Conservation (phyloP, 1,140 invertebrate species). For the Lutraria rhynchaena region DNA sequence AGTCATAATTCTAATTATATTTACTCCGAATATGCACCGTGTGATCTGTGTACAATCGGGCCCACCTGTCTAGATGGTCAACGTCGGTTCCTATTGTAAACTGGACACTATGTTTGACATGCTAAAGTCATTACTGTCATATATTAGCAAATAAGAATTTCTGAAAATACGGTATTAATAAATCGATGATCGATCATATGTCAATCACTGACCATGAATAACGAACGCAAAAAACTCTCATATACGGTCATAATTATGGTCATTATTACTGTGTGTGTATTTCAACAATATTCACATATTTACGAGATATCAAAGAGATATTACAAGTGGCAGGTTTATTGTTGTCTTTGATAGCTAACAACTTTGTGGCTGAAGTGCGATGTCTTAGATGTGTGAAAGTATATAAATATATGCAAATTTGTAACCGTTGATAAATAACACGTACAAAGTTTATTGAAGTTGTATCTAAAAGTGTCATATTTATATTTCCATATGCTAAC, state of each 20-base stretch:
- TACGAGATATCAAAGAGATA: too few species aligned
- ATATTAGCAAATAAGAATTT: slow-evolving; percentile 6
- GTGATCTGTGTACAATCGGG: too few species aligned
- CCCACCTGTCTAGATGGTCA: too few species aligned
- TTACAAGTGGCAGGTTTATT: slow-evolving; percentile 1
- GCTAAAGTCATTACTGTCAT: slow-evolving; percentile 1
- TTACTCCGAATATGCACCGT: too few species aligned
- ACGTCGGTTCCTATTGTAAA: background rate
- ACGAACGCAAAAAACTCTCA: slow-evolving; percentile 13
- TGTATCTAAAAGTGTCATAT: too few species aligned
- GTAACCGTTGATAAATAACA: too few species aligned
- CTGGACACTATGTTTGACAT: background rate
- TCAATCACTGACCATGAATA: slow-evolving; percentile 20
- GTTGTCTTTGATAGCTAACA: background rate
- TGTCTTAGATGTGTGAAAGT: slow-evolving; percentile 16
- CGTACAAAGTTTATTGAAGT: too few species aligned
- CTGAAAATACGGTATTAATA: slow-evolving; percentile 31
- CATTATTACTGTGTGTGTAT: too few species aligned
- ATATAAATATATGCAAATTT: too few species aligned
- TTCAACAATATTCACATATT: too few species aligned
- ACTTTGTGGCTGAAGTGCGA: background rate
- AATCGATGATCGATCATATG: slow-evolving; percentile 49
- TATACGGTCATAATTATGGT: background rate
- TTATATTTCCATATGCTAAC: too few species aligned
- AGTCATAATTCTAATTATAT: too few species aligned